These are phyloP conservation scores for Pangasius macronema DNA, from an alignment of 2,797 vertebrate genomes.

Conservation along the genomic window DNA sequence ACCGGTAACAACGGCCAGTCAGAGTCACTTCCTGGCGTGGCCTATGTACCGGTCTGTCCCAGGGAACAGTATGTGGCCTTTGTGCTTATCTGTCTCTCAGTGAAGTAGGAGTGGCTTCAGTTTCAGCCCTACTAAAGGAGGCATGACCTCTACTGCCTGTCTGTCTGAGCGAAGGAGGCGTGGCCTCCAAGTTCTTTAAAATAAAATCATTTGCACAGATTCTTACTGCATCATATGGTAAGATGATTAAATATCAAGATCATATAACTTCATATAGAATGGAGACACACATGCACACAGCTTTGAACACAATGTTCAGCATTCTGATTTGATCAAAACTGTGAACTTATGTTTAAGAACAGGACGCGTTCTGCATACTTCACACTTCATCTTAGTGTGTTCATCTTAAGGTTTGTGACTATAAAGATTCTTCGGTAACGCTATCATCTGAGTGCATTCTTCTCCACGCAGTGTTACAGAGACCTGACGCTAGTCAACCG, in stretches of 20 bases:
- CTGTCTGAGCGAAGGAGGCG: background rate
- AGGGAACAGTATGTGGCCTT: background rate
- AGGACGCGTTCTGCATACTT: background rate
- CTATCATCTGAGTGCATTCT: background rate
- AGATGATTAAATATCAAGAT: background rate
- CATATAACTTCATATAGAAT: background rate
- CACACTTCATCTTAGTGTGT: too few species aligned
- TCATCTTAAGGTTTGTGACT: too few species aligned
- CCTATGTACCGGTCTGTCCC: background rate
- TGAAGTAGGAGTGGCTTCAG: background rate
- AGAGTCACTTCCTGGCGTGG: too few species aligned
- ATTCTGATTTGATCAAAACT: background rate
- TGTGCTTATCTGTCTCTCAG: background rate
- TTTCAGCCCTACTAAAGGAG: background rate
- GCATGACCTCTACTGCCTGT: background rate
- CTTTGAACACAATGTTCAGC: background rate
- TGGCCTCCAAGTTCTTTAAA: background rate
- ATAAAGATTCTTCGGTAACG: background rate
- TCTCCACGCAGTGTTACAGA: slow-evolving; percentile 83
- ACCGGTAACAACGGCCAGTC: too few species aligned
- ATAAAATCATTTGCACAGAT: background rate
- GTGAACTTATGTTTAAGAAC: background rate
- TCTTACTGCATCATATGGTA: background rate
- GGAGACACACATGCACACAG: background rate
- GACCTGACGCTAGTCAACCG: slow-evolving; percentile 90